A percentile compares a stretch with the other conserved stretches of the same genome.
Evolutionary conservation across 2,888 invertebrate species (phyloP).

Genomic region (Torymus tubicola): DNA sequence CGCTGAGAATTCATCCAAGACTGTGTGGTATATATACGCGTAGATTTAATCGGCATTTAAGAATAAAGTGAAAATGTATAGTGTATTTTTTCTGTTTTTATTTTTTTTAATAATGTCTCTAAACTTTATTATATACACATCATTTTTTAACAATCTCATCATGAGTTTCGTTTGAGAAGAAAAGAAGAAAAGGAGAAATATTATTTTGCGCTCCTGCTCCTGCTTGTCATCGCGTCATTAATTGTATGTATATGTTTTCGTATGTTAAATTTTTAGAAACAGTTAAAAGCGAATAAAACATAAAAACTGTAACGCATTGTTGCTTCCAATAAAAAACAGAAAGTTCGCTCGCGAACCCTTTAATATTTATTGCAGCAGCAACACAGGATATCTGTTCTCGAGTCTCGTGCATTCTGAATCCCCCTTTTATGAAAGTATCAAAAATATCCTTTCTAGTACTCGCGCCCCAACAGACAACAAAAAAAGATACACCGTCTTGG

Average conservation of each 20-base stretch:
- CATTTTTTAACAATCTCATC: constrained; percentile 49
- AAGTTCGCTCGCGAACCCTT: constrained; percentile 20
- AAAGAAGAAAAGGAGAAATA: constrained; percentile 36
- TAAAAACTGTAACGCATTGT: constrained; percentile 27
- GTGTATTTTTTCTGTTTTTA: constrained; percentile 15
- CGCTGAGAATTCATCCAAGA: constrained; percentile 31
- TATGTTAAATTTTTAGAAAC: constrained; percentile 24
- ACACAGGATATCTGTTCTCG: constrained; percentile 64
- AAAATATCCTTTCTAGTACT: constrained; percentile 78
- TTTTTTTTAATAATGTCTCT: constrained; percentile 44
- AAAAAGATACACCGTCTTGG: constrained; percentile 70
- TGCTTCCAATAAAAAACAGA: constrained; percentile 36
- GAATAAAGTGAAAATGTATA: constrained; percentile 45
- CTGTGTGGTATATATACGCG: constrained; percentile 19
- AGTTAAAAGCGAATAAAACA: constrained; percentile 32
- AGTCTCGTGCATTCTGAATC: constrained; percentile 70
- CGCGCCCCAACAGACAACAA: constrained; percentile 73
- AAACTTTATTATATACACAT: constrained; percentile 55
- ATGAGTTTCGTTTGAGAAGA: constrained; percentile 39
- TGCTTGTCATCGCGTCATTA: constrained; percentile 17
- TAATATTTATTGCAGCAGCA: constrained; percentile 41
- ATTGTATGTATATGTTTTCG: constrained; percentile 11
- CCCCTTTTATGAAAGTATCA: constrained; percentile 79
- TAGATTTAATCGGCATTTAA: constrained; percentile 25
- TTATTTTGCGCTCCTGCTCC: constrained; percentile 24